Evolutionary conservation across 1,140 invertebrate species (phyloP).

Genomic region (Diorhabda sublineata): DNA sequence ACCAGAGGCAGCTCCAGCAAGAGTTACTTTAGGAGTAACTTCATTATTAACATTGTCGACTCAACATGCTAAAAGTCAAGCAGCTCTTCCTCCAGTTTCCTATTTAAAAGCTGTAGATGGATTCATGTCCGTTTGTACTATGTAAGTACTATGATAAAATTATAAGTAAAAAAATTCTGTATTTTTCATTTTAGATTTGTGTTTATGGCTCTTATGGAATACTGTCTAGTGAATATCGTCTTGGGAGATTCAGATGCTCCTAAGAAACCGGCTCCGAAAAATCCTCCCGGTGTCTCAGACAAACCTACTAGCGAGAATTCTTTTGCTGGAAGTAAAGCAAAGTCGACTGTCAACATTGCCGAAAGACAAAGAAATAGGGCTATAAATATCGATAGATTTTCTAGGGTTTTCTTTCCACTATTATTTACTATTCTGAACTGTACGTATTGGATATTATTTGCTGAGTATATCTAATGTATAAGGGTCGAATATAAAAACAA

Average conservation of each 20-base stretch:
- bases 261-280: slow-evolving; percentile 50
- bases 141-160: slow-evolving; percentile 54
- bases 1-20: slow-evolving; percentile 79
- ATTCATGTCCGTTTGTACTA: slow-evolving; percentile 87
- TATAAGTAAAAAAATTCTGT: neutral
- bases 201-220: slow-evolving; percentile 92
- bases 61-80: slow-evolving; percentile 87
- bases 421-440: slow-evolving; percentile 80
- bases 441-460: slow-evolving; percentile 87
- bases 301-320: slow-evolving; percentile 49
- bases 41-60: slow-evolving; percentile 85
- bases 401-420: slow-evolving; percentile 80
- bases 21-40: slow-evolving; percentile 87
- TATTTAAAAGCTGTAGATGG: slow-evolving; percentile 87
- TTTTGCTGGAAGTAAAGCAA: slow-evolving; percentile 20
- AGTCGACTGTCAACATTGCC: slow-evolving; percentile 48
- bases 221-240: slow-evolving; percentile 86
- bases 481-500: neutral
- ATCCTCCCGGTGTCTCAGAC: slow-evolving; percentile 37
- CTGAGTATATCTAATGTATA: slow-evolving; percentile 67
- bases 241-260: slow-evolving; percentile 67
- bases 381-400: slow-evolving; percentile 80
- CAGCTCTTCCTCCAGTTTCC: slow-evolving; percentile 81
- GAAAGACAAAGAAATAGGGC: slow-evolving; percentile 69
- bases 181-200: slow-evolving; percentile 62